phyloP scores from a whole-genome alignment of 2,797 vertebrate genomes.

The Coendou prehensilis region DNA sequence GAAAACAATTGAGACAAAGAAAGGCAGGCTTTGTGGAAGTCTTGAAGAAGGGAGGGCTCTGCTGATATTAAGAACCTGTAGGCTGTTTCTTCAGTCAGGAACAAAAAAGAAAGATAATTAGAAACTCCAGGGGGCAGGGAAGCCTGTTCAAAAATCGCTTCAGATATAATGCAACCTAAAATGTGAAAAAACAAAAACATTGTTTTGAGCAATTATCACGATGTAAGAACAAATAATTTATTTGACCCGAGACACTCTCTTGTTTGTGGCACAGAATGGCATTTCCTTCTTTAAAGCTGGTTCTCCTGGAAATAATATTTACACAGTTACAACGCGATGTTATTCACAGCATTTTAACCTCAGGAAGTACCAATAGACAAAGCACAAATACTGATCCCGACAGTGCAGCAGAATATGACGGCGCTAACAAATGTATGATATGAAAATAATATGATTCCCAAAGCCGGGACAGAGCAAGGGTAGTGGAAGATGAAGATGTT shows the following conservation, averaged over 20 bases:
- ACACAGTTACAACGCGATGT: neutral
- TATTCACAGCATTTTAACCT: neutral
- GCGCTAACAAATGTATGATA: neutral
- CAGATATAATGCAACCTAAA: conserved; percentile 48
- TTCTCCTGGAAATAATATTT: neutral
- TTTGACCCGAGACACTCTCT: neutral
- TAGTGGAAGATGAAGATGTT: neutral
- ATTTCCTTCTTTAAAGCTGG: neutral
- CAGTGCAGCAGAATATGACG: neutral
- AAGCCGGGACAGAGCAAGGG: neutral
- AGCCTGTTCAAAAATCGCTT: neutral
- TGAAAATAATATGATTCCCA: neutral
- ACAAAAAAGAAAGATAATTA: conserved; percentile 23
- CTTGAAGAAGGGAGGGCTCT: neutral
- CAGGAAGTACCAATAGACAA: conserved; percentile 33
- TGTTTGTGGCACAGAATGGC: neutral
- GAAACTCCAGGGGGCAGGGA: neutral
- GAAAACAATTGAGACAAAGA: conserved; percentile 9
- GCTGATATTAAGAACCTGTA: neutral
- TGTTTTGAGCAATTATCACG: neutral
- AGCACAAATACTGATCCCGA: neutral
- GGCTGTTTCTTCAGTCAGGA: neutral
- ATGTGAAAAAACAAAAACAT: neutral
- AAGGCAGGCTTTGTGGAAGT: neutral
- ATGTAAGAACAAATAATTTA: neutral